phyloP scores from a whole-genome alignment of 1,140 invertebrate species.

The Spodoptera frugiperda region DNA sequence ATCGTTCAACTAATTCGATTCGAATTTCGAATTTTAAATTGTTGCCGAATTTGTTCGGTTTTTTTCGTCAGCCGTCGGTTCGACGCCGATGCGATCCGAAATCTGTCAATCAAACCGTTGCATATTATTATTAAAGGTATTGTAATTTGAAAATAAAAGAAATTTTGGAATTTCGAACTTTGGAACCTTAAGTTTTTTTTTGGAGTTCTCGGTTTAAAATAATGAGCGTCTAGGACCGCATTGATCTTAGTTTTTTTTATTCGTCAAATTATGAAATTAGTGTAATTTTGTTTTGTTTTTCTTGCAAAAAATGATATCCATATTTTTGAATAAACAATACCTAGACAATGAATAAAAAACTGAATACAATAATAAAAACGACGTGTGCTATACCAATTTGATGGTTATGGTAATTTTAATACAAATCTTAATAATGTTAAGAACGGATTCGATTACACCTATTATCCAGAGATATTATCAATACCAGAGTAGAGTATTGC shows the following conservation, averaged over 20 bases:
- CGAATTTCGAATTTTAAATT: constrained; percentile 51
- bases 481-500: too few species aligned
- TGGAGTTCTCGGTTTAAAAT: constrained; percentile 25
- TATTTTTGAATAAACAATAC: too few species aligned
- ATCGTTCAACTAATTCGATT: constrained; percentile 52
- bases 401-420: too few species aligned
- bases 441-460: too few species aligned
- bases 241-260: constrained; percentile 22
- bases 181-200: constrained; percentile 34
- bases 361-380: too few species aligned
- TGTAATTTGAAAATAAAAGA: constrained; percentile 50
- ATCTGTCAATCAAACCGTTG: constrained; percentile 57
- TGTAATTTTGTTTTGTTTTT: constrained; percentile 5
- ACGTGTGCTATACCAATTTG: too few species aligned
- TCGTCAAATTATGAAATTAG: constrained; percentile 24
- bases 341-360: too few species aligned
- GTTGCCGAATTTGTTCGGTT: constrained; percentile 49
- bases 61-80: constrained; percentile 46
- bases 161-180: constrained; percentile 46
- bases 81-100: constrained; percentile 44
- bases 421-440: too few species aligned
- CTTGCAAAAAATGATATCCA: too few species aligned
- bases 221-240: constrained; percentile 2
- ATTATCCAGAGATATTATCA: too few species aligned
- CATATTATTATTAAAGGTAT: constrained; percentile 53